A percentile compares a stretch with the other conserved stretches of the same genome.
Conservation (phyloP, 2,888 invertebrate genomes). For the Mimas tiliae region DNA sequence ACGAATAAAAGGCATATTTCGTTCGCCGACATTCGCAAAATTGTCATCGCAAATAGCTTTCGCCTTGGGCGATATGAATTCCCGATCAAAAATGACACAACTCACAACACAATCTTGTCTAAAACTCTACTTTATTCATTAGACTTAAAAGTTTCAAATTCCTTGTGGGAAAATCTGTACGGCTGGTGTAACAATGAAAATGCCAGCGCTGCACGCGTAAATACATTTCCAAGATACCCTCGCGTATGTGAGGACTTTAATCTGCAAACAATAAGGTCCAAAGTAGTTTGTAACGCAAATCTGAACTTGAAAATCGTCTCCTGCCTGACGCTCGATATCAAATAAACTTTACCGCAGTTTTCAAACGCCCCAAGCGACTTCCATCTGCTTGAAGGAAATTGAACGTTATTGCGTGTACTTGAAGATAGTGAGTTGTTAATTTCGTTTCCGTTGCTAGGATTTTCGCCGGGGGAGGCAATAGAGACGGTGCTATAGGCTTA, state of each 20-base stretch:
- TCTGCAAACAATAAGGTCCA: constrained; percentile 67
- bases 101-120: constrained; percentile 36
- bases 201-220: constrained; percentile 82
- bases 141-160: constrained; percentile 40
- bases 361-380: constrained; percentile 68
- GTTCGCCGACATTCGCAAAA: constrained; percentile 81
- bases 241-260: constrained; percentile 64
- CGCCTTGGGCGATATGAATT: constrained; percentile 62
- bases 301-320: constrained; percentile 85
- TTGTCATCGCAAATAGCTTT: constrained; percentile 85
- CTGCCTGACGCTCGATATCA: constrained; percentile 84
- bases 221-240: constrained; percentile 72
- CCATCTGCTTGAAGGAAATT: constrained; percentile 47
- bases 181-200: constrained; percentile 82
- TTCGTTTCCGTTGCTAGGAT: constrained; percentile 65
- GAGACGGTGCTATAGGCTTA: constrained; percentile 64
- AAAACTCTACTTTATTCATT: constrained; percentile 41
- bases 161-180: constrained; percentile 37
- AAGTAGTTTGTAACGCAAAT: constrained; percentile 73
- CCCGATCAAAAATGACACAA: constrained; percentile 50
- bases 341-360: constrained; percentile 71
- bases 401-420: constrained; percentile 45
- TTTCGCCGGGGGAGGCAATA: constrained; percentile 81
- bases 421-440: constrained; percentile 57
- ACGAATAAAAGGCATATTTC: constrained; percentile 85